These are phyloP conservation scores for Phaethon lepturus DNA, from an alignment of 2,113 vertebrate species.

Conservation along the genomic window DNA sequence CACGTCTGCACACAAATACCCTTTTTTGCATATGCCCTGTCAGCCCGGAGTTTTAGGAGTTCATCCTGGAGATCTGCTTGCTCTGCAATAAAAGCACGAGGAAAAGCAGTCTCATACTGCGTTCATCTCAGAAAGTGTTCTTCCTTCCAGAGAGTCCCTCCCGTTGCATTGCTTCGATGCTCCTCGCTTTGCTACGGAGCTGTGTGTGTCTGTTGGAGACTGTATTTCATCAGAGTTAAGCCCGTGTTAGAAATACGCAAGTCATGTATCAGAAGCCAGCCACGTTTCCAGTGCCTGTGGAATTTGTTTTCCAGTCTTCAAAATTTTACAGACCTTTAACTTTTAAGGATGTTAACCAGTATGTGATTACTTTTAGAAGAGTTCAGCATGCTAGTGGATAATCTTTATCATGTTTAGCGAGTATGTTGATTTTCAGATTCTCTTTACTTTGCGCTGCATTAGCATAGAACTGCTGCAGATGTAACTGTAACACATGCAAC, in stretches of 20 bases:
- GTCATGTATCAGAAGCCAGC: neutral
- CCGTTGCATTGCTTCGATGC: neutral
- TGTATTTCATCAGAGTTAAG: neutral
- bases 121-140: neutral
- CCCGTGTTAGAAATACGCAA: neutral
- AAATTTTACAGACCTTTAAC: neutral
- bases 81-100: neutral
- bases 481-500: neutral
- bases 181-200: neutral
- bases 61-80: neutral
- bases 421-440: neutral
- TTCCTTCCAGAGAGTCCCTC: neutral
- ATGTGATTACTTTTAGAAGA: neutral
- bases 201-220: fast-evolving
- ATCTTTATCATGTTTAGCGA: neutral
- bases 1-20: neutral
- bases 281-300: neutral
- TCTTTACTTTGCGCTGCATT: neutral
- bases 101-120: neutral
- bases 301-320: neutral
- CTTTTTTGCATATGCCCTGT: neutral
- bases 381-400: neutral
- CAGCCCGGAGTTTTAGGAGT: neutral
- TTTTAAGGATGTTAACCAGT: neutral
- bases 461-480: neutral